These are phyloP conservation scores for Eustalomyia histrio DNA, from an alignment of 2,888 invertebrate genomes.

Conservation along the genomic window DNA sequence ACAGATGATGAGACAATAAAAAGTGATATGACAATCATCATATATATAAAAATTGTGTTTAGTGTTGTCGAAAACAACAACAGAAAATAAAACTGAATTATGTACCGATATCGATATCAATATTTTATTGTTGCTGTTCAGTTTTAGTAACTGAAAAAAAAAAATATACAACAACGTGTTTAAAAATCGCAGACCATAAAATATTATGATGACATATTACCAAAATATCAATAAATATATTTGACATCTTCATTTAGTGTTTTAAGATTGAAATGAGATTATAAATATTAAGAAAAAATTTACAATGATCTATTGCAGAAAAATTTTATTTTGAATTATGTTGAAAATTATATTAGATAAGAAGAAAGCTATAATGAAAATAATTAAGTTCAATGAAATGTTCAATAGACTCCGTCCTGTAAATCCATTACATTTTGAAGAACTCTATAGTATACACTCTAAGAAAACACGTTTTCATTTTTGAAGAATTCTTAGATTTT, in stretches of 20 bases:
- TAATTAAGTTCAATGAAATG: too few species aligned
- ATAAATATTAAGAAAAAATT: background rate
- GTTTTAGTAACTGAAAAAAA: constrained; percentile 24
- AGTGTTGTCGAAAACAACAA: constrained; percentile 33
- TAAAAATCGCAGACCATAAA: constrained; percentile 47
- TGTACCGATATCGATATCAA: constrained; percentile 51
- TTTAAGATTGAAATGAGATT: constrained; percentile 36
- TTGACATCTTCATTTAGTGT: constrained; percentile 60
- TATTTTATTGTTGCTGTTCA: constrained; percentile 19
- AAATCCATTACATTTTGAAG: too few species aligned
- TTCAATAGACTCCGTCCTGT: too few species aligned
- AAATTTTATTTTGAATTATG: background rate
- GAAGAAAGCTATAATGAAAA: too few species aligned
- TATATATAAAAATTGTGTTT: constrained; percentile 42
- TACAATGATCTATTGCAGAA: background rate
- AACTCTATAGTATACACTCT: too few species aligned
- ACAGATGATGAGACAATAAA: constrained; percentile 69
- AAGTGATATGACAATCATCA: constrained; percentile 66
- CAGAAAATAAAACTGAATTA: constrained; percentile 37
- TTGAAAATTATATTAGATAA: background rate
- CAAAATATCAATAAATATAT: constrained; percentile 60
- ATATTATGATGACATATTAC: constrained; percentile 58
- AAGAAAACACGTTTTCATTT: too few species aligned
- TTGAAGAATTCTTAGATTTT: too few species aligned
- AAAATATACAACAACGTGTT: constrained; percentile 36